Evolutionary conservation across 2,113 vertebrate genomes (phyloP).

Genomic region (Aegithalos caudatus): DNA sequence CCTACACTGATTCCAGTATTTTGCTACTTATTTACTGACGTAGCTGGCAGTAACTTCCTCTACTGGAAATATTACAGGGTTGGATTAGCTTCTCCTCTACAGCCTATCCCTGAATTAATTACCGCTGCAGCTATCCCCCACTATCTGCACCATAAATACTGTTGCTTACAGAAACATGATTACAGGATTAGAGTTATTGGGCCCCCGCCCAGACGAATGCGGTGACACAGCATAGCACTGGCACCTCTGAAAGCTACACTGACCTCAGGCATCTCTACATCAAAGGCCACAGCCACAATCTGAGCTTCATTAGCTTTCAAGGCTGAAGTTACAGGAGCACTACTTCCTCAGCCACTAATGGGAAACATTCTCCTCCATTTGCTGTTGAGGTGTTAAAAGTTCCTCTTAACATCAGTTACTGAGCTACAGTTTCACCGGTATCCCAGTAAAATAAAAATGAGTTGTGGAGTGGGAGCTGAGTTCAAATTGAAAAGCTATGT

Average conservation of each 20-base stretch:
- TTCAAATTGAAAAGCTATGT: background rate
- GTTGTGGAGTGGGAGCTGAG: constrained; percentile 27
- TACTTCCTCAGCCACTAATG: constrained; percentile 65
- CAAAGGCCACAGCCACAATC: constrained; percentile 62
- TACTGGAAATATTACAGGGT: background rate
- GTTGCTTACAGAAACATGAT: constrained; percentile 62
- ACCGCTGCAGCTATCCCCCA: background rate
- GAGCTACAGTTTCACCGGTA: constrained; percentile 23
- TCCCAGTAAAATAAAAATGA: constrained; percentile 57
- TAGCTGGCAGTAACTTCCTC: background rate
- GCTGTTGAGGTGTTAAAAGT: constrained; percentile 69
- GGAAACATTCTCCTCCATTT: constrained; percentile 67
- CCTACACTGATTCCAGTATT: background rate
- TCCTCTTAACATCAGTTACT: constrained; percentile 54
- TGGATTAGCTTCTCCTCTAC: background rate
- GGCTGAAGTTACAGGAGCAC: constrained; percentile 64
- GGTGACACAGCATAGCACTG: constrained; percentile 50
- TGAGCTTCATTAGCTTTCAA: constrained; percentile 67
- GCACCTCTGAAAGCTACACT: constrained; percentile 58
- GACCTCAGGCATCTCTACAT: constrained; percentile 66
- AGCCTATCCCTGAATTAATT: background rate
- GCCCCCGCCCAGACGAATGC: constrained; percentile 28
- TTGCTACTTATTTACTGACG: background rate
- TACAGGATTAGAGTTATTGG: constrained; percentile 63
- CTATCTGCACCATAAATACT: constrained; percentile 43